Evolutionary conservation across 1,140 invertebrate species (phyloP), one percentile per base, ranked within the genome.

Genomic region (Chelonus insularis): DNA sequence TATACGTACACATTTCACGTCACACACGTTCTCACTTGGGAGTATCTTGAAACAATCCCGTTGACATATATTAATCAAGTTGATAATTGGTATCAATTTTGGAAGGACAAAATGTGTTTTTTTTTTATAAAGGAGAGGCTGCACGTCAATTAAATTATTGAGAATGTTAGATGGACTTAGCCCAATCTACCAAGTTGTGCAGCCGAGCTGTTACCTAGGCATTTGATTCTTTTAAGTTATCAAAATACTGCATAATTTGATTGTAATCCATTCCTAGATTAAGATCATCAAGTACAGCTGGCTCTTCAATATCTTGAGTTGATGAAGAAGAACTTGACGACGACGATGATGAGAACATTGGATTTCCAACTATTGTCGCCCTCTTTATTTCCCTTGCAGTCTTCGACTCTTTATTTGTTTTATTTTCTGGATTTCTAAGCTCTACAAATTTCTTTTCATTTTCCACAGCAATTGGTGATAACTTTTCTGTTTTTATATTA

Each of bases 211-310:
- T 52, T 64, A 64, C 72, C 78, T 79, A 82, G 78, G 80, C 80
- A 64, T 82, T 82, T 61, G 80, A 82, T 64, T 82, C 95, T 86
- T 97, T 97, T 70, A 98, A 84, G 85, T 95, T 97, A 81, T 96
- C 93, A 85, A 98, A 97, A 82, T 97, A 96, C 72, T 95, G 91
- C 91, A 96, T 94, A 74, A 98, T 92, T 84, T 97, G 92, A 74
- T 97, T 93, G 80, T 97, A 97, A 77, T 97, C 93, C 92, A 97
- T 94, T 68, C 93, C 93, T 61, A 91, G 84, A 68, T 89, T 87
- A 11, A 94, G 83, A 78, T 91, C 90, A 77, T 92, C 91, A 58
- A 93, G 80, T 43, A 86, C 86, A 21, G 89, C 83, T 50, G 86
- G 80, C 57, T 87, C 86, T 29, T 79, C 72, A 29, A 72, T 70